These are phyloP conservation scores for Eulemur mongoz DNA, from an alignment of 2,797 vertebrate species.

Conservation along the genomic window DNA sequence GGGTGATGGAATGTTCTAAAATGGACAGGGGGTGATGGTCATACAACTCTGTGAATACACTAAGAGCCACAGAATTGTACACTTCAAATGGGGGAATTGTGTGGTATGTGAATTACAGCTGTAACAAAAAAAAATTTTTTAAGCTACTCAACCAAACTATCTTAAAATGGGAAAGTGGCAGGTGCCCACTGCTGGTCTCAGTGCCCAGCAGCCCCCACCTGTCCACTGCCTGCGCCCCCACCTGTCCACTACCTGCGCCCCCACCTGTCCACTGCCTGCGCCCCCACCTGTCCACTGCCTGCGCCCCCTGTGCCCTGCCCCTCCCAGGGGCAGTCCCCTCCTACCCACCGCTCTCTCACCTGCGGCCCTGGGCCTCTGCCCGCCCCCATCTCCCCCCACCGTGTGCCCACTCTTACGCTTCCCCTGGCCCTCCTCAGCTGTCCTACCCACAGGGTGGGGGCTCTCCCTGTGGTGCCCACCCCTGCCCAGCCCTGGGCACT, in stretches of 20 bases:
- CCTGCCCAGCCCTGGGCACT: not conserved
- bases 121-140: too few species aligned
- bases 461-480: not conserved
- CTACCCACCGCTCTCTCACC: fast-evolving
- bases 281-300: not conserved
- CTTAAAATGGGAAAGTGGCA: not conserved
- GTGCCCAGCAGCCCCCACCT: not conserved
- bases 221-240: not conserved
- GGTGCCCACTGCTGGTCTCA: too few species aligned
- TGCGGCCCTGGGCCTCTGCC: not conserved
- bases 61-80: too few species aligned
- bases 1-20: not conserved
- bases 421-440: too few species aligned
- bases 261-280: fast-evolving
- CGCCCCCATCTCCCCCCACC: too few species aligned
- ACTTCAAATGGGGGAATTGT: not conserved
- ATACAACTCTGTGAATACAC: not conserved
- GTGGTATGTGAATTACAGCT: not conserved
- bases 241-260: too few species aligned
- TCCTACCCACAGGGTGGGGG: not conserved
- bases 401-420: fast-evolving
- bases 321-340: not conserved
- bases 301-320: not conserved
- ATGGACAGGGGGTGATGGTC: fast-evolving
- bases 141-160: not conserved